Base-by-base conservation (phyloP, 1,140 invertebrate genomes). In the Condylostylus longicornis region DNA sequence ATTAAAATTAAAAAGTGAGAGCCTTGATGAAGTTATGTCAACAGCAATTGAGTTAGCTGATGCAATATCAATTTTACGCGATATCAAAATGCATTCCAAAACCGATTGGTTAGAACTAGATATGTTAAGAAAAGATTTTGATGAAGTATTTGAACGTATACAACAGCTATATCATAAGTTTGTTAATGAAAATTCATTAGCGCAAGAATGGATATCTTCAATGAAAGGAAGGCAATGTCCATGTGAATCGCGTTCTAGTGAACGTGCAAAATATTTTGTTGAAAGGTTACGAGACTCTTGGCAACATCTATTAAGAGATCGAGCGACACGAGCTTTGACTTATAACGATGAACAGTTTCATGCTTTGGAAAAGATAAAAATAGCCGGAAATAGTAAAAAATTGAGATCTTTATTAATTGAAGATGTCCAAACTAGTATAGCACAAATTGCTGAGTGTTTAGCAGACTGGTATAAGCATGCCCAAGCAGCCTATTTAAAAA, bases 291-390 rank as follows among this genome's bases (percentile, higher is more conserved):
- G 84, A 22, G 86, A 90, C 47, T 87, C 85, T 1, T 93, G 88
- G 87, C 86, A 90, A 62, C 83, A 89, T 68, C 67, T 91, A 32
- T 69, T 89, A 18, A 67, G 86, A 27, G 85, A 93, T 66, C 70
- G 85, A 47, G 83, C 83, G 15, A 85, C 84, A 8, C 67, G 82
- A 42, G 77, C 72, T 40, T 61, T 90, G 2, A 87, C 85, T 0
- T 88, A 86, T 57, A 89, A 91, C 54, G 87, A 93, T 63, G 87
- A 91, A 62, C 86, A 91, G 61, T 89, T 93, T 54, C 87, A 93
- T 63, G 77, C 88, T 29, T 63, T 93, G 33, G 87, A 91, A 67
- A 74, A 86, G 53, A 74, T 75, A 39, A 72, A 76, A 49, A 72
- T 77, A 21, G 53, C 55, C 43, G 75, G 80, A 53, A 82, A 78